Conservation (phyloP, 2,888 invertebrate genomes). For the Thymelicus acteon region DNA sequence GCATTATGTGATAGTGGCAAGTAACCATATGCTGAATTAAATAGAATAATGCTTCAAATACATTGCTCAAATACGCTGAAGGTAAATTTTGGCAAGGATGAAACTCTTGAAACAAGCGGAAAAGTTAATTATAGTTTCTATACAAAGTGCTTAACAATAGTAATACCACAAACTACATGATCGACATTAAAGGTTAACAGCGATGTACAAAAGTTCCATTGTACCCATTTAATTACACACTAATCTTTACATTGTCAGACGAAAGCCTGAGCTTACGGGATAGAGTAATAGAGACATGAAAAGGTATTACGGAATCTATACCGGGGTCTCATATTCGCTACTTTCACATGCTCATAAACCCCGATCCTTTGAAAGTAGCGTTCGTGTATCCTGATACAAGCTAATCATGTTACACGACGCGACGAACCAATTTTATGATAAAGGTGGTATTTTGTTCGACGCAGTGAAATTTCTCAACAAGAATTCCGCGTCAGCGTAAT, state of each 20-base stretch:
- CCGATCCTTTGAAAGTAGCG: constrained; percentile 51
- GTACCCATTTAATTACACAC: constrained; percentile 26
- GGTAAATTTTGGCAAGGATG: not conserved
- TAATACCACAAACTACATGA: not conserved
- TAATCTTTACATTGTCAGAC: constrained; percentile 21
- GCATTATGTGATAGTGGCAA: constrained; percentile 21
- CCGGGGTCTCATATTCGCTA: constrained; percentile 50
- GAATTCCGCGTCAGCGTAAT: constrained; percentile 22
- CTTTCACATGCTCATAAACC: constrained; percentile 52
- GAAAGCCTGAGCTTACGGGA: constrained; percentile 23
- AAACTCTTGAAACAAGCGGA: no score
- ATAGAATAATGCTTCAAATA: not conserved
- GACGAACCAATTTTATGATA: constrained; percentile 41
- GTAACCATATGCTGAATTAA: constrained; percentile 15
- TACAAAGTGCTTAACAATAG: not conserved
- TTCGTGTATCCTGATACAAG: constrained; percentile 51
- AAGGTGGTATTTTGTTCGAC: constrained; percentile 37
- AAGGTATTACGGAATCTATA: constrained; percentile 55
- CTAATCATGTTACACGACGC: constrained; percentile 49
- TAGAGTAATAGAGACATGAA: constrained; percentile 43
- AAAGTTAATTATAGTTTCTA: no score
- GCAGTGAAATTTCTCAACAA: constrained; percentile 18
- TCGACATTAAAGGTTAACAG: not conserved
- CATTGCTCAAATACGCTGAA: not conserved
- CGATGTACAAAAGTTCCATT: constrained; percentile 1